Evolutionary conservation across 2,797 vertebrate species (phyloP).

Genomic region (Dallia pectoralis): DNA sequence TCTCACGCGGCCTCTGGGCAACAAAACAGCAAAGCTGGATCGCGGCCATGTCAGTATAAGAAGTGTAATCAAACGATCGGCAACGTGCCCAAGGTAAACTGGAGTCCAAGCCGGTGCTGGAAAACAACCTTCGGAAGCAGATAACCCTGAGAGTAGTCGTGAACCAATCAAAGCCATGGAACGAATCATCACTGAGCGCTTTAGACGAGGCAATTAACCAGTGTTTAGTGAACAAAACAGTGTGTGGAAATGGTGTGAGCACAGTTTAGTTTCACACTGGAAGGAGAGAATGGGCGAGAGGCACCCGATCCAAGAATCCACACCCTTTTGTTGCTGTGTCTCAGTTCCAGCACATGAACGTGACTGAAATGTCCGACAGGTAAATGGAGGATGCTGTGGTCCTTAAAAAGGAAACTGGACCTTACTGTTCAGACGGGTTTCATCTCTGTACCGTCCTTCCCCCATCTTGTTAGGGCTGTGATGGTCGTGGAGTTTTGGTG

Average conservation of each 20-base stretch:
- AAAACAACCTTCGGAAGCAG: not conserved
- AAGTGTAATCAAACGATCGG: constrained; percentile 1
- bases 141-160: not conserved
- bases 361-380: not conserved
- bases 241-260: not conserved
- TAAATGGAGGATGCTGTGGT: not conserved
- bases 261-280: not conserved
- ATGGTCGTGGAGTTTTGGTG: too few relatives aligned
- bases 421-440: not conserved
- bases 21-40: not conserved
- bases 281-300: not conserved
- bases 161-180: too few relatives aligned
- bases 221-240: not conserved
- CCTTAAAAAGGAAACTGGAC: not conserved
- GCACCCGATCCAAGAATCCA: too few relatives aligned
- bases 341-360: not conserved
- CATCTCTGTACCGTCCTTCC: too few relatives aligned
- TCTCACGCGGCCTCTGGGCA: not conserved
- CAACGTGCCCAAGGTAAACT: not conserved
- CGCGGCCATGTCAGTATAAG: not conserved
- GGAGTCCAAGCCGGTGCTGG: not conserved
- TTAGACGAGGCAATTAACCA: not conserved
- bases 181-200: not conserved
- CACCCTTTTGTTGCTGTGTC: too few relatives aligned
- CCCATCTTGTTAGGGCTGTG: too few relatives aligned